Conservation (phyloP, 1,140 invertebrate species). For the Heliconius congener region DNA sequence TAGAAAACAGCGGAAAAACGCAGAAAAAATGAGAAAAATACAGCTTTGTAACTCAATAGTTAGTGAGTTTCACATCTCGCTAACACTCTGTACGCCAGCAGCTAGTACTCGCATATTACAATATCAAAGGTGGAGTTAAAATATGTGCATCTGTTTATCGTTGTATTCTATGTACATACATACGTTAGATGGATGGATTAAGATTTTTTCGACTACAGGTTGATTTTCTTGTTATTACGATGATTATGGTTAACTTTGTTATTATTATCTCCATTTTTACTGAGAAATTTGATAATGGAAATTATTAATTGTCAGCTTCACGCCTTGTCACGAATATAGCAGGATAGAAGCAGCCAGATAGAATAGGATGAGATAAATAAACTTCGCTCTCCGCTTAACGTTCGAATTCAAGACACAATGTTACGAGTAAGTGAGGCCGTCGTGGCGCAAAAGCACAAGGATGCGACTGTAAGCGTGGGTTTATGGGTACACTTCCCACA, state of each 20-base stretch:
- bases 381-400: too few relatives aligned
- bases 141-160: slow-evolving; percentile 5
- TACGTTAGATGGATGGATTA: not conserved
- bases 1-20: slow-evolving; percentile 2
- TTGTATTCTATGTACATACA: not conserved
- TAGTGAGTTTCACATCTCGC: slow-evolving; percentile 2
- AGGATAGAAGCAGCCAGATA: too few relatives aligned
- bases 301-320: too few relatives aligned
- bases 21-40: not conserved
- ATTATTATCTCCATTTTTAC: not conserved
- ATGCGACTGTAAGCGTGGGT: too few relatives aligned
- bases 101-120: not conserved
- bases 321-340: too few relatives aligned
- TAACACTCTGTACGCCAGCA: not conserved
- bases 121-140: slow-evolving; percentile 6
- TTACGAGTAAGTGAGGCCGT: too few relatives aligned
- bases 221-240: not conserved
- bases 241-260: not conserved
- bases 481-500: too few relatives aligned
- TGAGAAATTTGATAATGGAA: not conserved
- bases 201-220: not conserved
- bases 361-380: too few relatives aligned
- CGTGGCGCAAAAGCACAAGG: too few relatives aligned
- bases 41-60: slow-evolving; percentile 7
- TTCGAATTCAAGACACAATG: too few relatives aligned